phyloP scores from a whole-genome alignment of 2,888 invertebrate species.

The Xanthostigma xanthostigma region DNA sequence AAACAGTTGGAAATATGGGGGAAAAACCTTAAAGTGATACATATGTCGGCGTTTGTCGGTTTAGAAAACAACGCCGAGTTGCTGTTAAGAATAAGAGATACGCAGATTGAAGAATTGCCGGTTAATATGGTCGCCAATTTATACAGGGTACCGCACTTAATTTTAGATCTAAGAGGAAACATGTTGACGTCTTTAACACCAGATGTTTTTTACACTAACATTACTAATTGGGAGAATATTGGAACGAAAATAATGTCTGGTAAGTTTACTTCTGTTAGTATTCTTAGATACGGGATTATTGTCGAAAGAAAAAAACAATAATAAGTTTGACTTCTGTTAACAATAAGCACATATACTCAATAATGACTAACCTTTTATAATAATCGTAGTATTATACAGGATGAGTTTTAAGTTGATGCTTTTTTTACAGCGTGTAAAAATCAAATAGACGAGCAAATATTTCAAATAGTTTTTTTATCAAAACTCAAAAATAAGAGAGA shows the following conservation, averaged over 20 bases:
- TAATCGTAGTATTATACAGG: no score
- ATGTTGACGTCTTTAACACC: slow-evolving; percentile 64
- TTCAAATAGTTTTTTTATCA: no score
- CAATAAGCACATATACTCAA: no score
- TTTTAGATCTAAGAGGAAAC: slow-evolving; percentile 70
- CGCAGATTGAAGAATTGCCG: slow-evolving; percentile 64
- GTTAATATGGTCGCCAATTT: slow-evolving; percentile 63
- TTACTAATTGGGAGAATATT: slow-evolving; percentile 73
- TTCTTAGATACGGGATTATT: no score
- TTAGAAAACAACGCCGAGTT: slow-evolving; percentile 62
- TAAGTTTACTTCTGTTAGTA: slow-evolving; percentile 23
- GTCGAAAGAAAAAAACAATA: no score
- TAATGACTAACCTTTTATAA: no score
- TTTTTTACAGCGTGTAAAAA: no score
- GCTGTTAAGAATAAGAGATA: slow-evolving; percentile 59
- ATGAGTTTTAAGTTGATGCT: no score
- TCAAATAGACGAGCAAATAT: no score
- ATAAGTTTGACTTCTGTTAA: no score
- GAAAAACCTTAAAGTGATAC: slow-evolving; percentile 51
- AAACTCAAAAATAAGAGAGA: no score
- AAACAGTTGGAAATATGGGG: slow-evolving; percentile 71
- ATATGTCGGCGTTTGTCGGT: slow-evolving; percentile 59
- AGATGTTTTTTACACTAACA: slow-evolving; percentile 74
- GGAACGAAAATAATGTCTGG: slow-evolving; percentile 78
- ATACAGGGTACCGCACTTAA: slow-evolving; percentile 63